Conservation (phyloP, 2,888 invertebrate genomes). For the Steinernema hermaphroditum region DNA sequence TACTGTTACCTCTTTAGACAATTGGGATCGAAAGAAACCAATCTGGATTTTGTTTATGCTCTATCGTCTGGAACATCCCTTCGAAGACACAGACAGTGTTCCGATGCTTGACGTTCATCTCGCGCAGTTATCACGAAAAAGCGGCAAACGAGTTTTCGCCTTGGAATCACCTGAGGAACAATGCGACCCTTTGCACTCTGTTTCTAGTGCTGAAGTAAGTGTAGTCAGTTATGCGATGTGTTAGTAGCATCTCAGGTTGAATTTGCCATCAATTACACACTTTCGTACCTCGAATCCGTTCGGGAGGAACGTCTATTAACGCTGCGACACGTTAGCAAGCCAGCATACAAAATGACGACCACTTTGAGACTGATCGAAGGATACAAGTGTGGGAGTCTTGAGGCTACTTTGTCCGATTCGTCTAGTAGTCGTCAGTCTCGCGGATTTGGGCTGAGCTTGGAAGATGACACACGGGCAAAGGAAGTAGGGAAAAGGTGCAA, state of each 20-base stretch:
- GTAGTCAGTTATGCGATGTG: too few species aligned
- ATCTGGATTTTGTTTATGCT: slow-evolving; percentile 19
- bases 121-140: slow-evolving; percentile 7
- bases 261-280: not conserved
- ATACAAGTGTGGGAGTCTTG: slow-evolving; percentile 11
- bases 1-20: not conserved
- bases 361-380: slow-evolving; percentile 9
- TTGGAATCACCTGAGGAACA: slow-evolving; percentile 16
- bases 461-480: not conserved
- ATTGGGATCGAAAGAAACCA: slow-evolving; percentile 21
- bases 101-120: slow-evolving; percentile 25
- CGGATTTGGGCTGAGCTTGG: not conserved
- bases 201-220: not conserved
- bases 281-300: slow-evolving; percentile 2
- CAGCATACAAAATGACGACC: not conserved
- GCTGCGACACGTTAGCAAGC: not conserved
- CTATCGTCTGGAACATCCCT: slow-evolving; percentile 19
- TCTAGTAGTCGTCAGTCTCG: not conserved
- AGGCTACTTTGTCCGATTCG: not conserved
- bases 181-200: not conserved
- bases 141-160: not conserved
- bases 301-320: not conserved
- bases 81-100: not conserved
- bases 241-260: not conserved
- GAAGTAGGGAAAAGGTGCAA: not conserved